phyloP scores from a whole-genome alignment of 2,797 vertebrate species.

The Gallirallus australis region DNA sequence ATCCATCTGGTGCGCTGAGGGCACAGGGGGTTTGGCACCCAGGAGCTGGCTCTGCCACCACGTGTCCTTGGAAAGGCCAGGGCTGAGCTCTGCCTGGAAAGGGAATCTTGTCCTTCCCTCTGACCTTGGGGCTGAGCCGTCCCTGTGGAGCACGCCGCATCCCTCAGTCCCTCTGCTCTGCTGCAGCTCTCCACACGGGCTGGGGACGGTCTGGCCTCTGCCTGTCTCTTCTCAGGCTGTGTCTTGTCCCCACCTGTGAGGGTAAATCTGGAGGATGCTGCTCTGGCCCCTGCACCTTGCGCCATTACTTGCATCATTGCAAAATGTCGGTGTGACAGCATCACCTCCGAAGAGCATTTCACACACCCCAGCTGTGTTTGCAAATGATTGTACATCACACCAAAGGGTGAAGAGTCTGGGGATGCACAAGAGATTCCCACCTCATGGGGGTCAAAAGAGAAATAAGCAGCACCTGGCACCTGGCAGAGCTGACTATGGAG shows the following conservation, averaged over 20 bases:
- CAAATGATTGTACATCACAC: not conserved
- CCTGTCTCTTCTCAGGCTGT: not conserved
- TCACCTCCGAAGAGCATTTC: not conserved
- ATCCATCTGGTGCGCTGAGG: conserved; percentile 59
- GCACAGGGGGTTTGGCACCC: conserved; percentile 68
- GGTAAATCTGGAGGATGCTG: not conserved
- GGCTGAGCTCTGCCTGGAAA: conserved; percentile 4
- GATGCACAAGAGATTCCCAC: not conserved
- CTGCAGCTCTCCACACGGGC: not conserved
- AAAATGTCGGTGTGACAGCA: not conserved
- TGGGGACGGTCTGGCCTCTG: not conserved
- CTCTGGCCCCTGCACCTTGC: not conserved
- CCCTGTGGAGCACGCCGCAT: not conserved
- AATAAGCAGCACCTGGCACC: not conserved
- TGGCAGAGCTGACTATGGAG: not conserved
- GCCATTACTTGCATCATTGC: not conserved
- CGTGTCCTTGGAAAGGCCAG: not conserved
- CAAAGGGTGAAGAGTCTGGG: not conserved
- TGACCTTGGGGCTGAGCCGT: conserved; percentile 34
- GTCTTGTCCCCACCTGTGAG: not conserved
- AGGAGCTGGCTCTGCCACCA: conserved; percentile 54
- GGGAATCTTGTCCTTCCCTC: conserved; percentile 34
- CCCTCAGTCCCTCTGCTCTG: not conserved
- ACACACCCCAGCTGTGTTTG: not conserved
- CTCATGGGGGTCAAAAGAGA: not conserved